Percentiles rank a stretch among this genome's conserved stretches.
Evolutionary conservation across 2,888 invertebrate genomes (phyloP).

Genomic region (Andrena dorsata): DNA sequence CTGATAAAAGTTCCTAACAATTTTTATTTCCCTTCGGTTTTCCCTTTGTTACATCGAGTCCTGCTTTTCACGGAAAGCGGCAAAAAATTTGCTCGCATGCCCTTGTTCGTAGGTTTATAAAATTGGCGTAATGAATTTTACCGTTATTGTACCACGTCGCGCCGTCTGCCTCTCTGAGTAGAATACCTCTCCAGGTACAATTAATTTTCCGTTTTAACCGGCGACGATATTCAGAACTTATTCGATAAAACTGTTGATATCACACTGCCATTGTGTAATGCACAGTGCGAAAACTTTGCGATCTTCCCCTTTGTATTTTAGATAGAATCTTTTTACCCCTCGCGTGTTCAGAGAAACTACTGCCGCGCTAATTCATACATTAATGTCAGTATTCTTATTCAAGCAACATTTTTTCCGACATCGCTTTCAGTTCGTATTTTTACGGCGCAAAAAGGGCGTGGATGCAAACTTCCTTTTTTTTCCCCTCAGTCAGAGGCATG

Average conservation of each 20-base stretch:
- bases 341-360: too few species aligned
- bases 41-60: neutral
- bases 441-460: too few species aligned
- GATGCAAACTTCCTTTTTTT: neutral
- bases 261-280: too few species aligned
- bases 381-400: too few species aligned
- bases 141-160: neutral
- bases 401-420: too few species aligned
- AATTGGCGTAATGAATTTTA: neutral
- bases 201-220: neutral
- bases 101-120: neutral
- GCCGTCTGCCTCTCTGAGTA: neutral
- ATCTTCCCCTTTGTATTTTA: too few species aligned
- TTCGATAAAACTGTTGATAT: neutral
- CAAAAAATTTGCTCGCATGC: neutral
- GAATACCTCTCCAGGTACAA: neutral
- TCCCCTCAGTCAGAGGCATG: neutral
- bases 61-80: neutral
- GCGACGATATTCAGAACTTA: neutral
- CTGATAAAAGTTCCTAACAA: neutral
- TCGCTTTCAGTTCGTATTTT: too few species aligned
- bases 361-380: too few species aligned
- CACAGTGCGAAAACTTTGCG: too few species aligned
- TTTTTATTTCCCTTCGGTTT: neutral
- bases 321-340: too few species aligned